Evolutionary conservation across 2,888 invertebrate species (phyloP).

Genomic region (Linyphia triangularis): DNA sequence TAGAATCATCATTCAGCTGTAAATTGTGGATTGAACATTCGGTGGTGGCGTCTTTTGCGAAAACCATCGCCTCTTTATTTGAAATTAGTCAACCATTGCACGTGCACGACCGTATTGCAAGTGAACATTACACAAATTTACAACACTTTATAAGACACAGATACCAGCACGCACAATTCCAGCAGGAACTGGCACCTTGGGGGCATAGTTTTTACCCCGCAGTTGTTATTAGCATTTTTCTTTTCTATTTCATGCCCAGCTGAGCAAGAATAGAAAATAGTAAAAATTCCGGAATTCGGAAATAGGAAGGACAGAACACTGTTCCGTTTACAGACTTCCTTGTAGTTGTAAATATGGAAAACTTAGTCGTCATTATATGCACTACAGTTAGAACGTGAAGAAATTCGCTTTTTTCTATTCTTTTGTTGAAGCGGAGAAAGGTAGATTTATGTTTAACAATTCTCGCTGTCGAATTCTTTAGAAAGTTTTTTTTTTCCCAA

Average conservation of each 20-base stretch:
- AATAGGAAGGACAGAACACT: background rate
- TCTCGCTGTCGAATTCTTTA: background rate
- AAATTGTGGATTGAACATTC: no score
- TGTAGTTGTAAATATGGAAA: background rate
- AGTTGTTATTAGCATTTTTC: background rate
- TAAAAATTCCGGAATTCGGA: background rate
- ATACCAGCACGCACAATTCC: background rate
- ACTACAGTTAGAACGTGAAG: background rate
- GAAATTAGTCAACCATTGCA: no score
- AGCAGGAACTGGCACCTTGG: constrained; percentile 23
- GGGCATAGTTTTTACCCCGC: background rate
- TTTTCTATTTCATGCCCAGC: constrained; percentile 20
- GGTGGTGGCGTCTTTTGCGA: no score
- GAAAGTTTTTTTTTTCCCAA: background rate
- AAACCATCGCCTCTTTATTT: no score
- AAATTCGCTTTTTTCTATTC: background rate
- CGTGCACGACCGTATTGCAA: background rate
- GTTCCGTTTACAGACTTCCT: constrained; percentile 1
- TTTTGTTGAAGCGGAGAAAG: background rate
- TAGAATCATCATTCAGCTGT: no score
- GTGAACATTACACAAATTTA: background rate
- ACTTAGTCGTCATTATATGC: background rate
- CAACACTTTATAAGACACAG: background rate
- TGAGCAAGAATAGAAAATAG: constrained; percentile 34
- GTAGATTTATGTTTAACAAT: background rate